Percentiles rank a stretch among this genome's conserved stretches.
These are phyloP conservation scores for Pedionomus torquatus DNA, from an alignment of 2,113 vertebrate species.

Conservation along the genomic window DNA sequence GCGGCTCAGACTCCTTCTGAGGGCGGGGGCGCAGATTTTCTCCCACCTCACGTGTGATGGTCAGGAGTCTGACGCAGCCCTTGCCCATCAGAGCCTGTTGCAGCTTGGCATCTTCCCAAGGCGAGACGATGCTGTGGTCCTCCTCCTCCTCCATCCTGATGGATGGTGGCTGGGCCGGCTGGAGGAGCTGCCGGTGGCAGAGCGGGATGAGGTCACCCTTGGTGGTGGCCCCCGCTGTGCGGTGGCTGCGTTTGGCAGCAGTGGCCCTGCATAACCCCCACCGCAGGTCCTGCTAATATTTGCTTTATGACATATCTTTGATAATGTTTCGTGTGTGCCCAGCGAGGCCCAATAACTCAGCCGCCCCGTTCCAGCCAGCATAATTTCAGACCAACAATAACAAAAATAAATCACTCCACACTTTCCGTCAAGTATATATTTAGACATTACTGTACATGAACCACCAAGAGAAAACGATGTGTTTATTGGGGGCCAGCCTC, in stretches of 20 bases:
- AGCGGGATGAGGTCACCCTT: slow-evolving; percentile 12
- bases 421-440: neutral
- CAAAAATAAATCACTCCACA: slow-evolving; percentile 68
- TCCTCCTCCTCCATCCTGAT: neutral
- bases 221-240: neutral
- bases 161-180: neutral
- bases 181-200: neutral
- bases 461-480: neutral
- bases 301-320: slow-evolving; percentile 55
- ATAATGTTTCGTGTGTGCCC: neutral
- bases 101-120: neutral
- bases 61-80: fast-evolving
- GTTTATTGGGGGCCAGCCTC: neutral
- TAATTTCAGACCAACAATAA: slow-evolving; percentile 58
- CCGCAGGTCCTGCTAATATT: neutral
- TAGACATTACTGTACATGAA: neutral
- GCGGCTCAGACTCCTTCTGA: neutral
- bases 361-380: neutral
- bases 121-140: neutral
- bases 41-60: neutral
- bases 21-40: neutral
- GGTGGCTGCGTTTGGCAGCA: neutral
- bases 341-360: neutral
- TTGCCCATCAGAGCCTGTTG: neutral
- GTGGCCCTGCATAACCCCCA: neutral